Conservation (phyloP, 2,888 invertebrate genomes). For the Drosophila macrothrix region DNA sequence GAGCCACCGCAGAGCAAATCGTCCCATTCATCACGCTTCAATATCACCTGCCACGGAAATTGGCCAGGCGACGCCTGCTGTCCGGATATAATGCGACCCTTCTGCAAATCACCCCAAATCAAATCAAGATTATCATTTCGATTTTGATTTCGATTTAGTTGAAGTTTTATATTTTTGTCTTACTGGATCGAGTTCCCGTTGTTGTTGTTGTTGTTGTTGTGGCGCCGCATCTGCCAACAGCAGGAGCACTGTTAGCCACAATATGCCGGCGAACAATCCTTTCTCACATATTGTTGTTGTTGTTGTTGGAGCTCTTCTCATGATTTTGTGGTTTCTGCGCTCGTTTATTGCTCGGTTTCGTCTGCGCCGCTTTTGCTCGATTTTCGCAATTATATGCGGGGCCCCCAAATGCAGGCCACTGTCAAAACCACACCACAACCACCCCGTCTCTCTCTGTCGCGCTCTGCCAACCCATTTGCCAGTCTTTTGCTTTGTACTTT, state of each 20-base stretch:
- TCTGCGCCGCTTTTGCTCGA: slow-evolving; percentile 39
- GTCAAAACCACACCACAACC: not conserved
- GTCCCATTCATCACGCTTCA: slow-evolving; percentile 76
- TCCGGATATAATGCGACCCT: slow-evolving; percentile 79
- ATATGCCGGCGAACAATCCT: not conserved
- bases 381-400: slow-evolving; percentile 63
- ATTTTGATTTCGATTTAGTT: not conserved
- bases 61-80: slow-evolving; percentile 68
- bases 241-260: slow-evolving; percentile 4
- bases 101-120: slow-evolving; percentile 35
- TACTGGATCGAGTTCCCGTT: not conserved
- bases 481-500: slow-evolving; percentile 34
- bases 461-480: not conserved
- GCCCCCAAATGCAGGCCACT: slow-evolving; percentile 21
- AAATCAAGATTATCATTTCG: not conserved
- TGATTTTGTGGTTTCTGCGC: slow-evolving; percentile 12
- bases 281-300: not conserved
- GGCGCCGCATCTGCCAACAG: not conserved
- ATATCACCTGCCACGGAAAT: slow-evolving; percentile 83
- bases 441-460: not conserved
- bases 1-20: slow-evolving; percentile 82
- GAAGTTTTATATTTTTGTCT: not conserved
- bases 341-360: slow-evolving; percentile 43
- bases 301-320: slow-evolving; percentile 9
- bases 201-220: not conserved